Evolutionary conservation across 2,888 invertebrate species (phyloP).

Genomic region (Camponotus fellah): DNA sequence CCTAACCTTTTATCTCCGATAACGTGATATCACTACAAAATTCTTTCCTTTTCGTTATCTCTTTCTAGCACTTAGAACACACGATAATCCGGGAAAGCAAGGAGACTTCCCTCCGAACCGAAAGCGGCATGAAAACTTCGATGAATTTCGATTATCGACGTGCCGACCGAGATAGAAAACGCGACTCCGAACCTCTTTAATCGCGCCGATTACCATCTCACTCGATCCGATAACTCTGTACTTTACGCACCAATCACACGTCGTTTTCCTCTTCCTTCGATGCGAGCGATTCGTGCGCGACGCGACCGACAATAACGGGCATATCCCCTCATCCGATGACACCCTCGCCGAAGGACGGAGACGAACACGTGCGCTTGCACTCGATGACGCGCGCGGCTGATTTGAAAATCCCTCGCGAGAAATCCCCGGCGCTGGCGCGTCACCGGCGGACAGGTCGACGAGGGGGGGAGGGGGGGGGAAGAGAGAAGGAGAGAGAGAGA

Average conservation of each 20-base stretch:
- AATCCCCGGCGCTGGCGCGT: neutral
- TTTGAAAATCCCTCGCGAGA: slow-evolving; percentile 39
- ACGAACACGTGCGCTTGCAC: neutral
- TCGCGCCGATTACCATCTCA: slow-evolving; percentile 14
- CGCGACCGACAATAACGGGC: slow-evolving; percentile 12
- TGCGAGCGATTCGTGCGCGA: slow-evolving; percentile 12
- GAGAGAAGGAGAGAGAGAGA: neutral
- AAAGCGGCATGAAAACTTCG: neutral
- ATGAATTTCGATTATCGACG: neutral
- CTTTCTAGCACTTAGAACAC: neutral
- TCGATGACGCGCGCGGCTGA: slow-evolving; percentile 1
- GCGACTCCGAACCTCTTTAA: neutral
- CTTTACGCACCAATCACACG: slow-evolving; percentile 22
- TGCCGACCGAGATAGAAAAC: neutral
- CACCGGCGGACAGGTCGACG: neutral
- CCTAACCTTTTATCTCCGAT: slow-evolving; percentile 55
- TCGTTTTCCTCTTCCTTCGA: neutral
- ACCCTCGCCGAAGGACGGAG: slow-evolving; percentile 21
- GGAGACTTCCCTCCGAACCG: neutral
- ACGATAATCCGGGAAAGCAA: neutral
- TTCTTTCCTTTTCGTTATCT: neutral
- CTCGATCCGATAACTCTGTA: slow-evolving; percentile 1
- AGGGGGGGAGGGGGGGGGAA: neutral
- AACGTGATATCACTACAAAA: slow-evolving; percentile 22
- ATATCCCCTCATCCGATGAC: slow-evolving; percentile 25